Conservation (phyloP, 1,140 invertebrate genomes). For the Orius insidiosus region DNA sequence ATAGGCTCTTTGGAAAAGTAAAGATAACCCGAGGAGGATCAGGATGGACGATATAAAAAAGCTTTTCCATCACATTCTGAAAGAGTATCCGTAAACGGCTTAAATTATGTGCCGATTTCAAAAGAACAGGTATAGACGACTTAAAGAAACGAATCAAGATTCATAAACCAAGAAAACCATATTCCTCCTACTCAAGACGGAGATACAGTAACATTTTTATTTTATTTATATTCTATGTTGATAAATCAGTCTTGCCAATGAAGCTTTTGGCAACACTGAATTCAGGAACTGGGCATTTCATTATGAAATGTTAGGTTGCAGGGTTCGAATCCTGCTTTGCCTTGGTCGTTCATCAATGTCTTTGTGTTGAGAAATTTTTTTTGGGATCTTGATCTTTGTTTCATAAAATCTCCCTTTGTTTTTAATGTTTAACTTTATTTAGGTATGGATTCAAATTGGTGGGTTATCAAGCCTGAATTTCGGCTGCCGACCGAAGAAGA, state of each 20-base stretch:
- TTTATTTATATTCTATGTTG: not conserved
- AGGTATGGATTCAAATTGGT: conserved; percentile 82
- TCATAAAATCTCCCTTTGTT: not conserved
- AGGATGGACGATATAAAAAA: conserved; percentile 98
- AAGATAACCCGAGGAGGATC: conserved; percentile 75
- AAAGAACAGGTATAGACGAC: conserved; percentile 60
- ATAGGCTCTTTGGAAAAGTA: conserved; percentile 91
- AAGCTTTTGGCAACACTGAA: too few species aligned
- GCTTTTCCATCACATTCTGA: conserved; percentile 95
- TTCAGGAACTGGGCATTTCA: not conserved
- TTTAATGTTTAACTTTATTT: conserved; percentile 2
- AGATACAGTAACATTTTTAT: conserved; percentile 3
- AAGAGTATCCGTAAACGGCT: conserved; percentile 92
- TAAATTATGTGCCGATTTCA: conserved; percentile 97
- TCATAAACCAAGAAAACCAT: conserved; percentile 6
- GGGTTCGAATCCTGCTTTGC: too few species aligned
- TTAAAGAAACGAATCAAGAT: conserved; percentile 6
- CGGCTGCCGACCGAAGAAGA: conserved; percentile 95
- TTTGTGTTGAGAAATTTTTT: not conserved
- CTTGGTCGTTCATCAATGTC: too few species aligned
- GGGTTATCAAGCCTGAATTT: conserved; percentile 95
- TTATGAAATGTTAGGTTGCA: too few species aligned
- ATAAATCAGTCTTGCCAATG: too few species aligned
- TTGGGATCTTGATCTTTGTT: not conserved
- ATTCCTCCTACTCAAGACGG: conserved; percentile 7